Percentiles rank a stretch among this genome's conserved stretches.
phyloP scores from a whole-genome alignment of 2,797 vertebrate species.

The Avahi laniger region DNA sequence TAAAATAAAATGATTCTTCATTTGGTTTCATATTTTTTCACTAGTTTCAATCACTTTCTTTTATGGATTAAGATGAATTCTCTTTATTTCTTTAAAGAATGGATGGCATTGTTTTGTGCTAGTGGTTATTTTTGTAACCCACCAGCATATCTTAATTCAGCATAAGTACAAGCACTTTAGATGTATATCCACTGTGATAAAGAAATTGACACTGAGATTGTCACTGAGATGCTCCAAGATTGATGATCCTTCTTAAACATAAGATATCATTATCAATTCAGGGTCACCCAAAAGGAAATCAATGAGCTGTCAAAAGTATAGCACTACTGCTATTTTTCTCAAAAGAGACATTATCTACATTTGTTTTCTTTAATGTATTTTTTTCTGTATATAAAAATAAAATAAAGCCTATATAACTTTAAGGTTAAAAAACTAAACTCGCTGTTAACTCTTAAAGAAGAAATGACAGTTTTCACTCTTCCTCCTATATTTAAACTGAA shows the following conservation, averaged over 20 bases:
- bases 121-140: not conserved
- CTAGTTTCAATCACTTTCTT: not conserved
- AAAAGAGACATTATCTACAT: not conserved
- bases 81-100: not conserved
- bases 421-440: not conserved
- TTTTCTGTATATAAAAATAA: not conserved
- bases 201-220: constrained; percentile 50
- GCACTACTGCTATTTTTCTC: constrained; percentile 17
- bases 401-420: not conserved
- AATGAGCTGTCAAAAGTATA: constrained; percentile 9
- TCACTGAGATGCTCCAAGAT: constrained; percentile 42
- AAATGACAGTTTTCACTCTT: not conserved
- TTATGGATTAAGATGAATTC: not conserved
- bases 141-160: constrained; percentile 4
- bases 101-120: not conserved
- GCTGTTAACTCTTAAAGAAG: not conserved
- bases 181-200: not conserved
- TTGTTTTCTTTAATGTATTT: not conserved
- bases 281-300: constrained; percentile 51
- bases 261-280: constrained; percentile 57
- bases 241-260: constrained; percentile 58
- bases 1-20: not conserved
- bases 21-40: not conserved
- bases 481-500: not conserved
- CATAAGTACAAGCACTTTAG: not conserved